These are phyloP conservation scores for Apamea anceps DNA, from an alignment of 2,888 invertebrate genomes.

Conservation along the genomic window DNA sequence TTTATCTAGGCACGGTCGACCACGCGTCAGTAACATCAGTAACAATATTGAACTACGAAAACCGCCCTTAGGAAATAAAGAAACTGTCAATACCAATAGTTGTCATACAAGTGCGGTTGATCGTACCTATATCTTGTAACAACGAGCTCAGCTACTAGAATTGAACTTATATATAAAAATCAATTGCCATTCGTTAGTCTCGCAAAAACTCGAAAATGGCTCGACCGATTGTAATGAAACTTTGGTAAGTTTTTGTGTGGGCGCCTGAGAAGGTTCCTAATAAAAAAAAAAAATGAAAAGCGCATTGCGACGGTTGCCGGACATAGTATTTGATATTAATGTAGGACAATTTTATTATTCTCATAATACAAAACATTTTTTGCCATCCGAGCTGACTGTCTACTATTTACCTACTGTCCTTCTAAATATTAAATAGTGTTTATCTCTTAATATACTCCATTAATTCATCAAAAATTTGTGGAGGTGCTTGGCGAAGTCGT, in stretches of 20 bases:
- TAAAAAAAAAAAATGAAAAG: no score
- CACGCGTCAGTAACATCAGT: background rate
- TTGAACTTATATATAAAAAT: background rate
- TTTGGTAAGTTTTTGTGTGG: no score
- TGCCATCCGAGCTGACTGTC: background rate
- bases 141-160: background rate
- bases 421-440: background rate
- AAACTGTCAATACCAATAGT: background rate
- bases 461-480: background rate
- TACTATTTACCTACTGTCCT: background rate
- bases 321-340: background rate
- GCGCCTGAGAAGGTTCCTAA: no score
- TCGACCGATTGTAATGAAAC: no score
- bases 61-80: background rate
- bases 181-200: no score
- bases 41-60: background rate
- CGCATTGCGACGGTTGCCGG: no score
- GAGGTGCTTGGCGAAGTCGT: background rate
- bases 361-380: background rate
- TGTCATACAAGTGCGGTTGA: background rate
- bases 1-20: background rate
- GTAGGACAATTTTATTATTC: background rate
- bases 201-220: no score
- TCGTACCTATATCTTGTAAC: background rate
- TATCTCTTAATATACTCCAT: background rate